phyloP scores from a whole-genome alignment of 2,797 vertebrate genomes.

The Scomberomorus guttatus region DNA sequence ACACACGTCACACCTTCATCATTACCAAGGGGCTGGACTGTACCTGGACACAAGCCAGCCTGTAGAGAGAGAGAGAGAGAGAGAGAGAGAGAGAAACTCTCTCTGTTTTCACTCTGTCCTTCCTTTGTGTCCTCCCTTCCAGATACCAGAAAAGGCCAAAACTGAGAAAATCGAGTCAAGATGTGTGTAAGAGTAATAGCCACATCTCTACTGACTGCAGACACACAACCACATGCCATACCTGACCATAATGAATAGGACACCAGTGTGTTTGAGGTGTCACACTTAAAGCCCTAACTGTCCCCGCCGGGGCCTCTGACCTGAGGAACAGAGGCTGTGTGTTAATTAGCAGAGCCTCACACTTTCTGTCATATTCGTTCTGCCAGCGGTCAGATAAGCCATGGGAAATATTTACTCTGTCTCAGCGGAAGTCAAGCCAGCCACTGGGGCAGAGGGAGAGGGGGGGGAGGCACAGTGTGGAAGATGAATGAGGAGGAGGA shows the following conservation, averaged over 20 bases:
- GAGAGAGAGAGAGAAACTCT: conserved; percentile 5
- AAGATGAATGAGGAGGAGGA: conserved; percentile 77
- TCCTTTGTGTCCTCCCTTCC: conserved; percentile 15
- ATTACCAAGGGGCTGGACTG: conserved; percentile 63
- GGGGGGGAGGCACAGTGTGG: conserved; percentile 29
- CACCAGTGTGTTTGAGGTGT: conserved; percentile 27
- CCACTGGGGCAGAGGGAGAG: conserved; percentile 56
- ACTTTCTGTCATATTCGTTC: conserved; percentile 65
- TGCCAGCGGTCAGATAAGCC: conserved; percentile 81
- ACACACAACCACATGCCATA: conserved; percentile 15
- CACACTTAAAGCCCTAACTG: conserved; percentile 17
- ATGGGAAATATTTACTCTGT: conserved; percentile 84
- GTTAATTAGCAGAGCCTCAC: conserved; percentile 72
- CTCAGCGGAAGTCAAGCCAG: conserved; percentile 75
- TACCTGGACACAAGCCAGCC: conserved; percentile 73
- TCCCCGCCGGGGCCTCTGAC: conserved; percentile 40
- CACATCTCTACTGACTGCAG: conserved; percentile 10
- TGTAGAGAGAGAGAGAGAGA: conserved; percentile 16
- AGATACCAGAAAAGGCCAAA: conserved; percentile 24
- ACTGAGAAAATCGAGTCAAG: conserved; percentile 72
- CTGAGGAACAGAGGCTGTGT: conserved; percentile 30
- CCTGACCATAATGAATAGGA: conserved; percentile 14
- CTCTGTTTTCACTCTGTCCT: conserved; percentile 32
- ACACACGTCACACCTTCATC: conserved; percentile 69
- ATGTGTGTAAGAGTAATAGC: conserved; percentile 63